phyloP scores from a whole-genome alignment of 2,888 invertebrate species.

The Vandiemenella viatica region DNA sequence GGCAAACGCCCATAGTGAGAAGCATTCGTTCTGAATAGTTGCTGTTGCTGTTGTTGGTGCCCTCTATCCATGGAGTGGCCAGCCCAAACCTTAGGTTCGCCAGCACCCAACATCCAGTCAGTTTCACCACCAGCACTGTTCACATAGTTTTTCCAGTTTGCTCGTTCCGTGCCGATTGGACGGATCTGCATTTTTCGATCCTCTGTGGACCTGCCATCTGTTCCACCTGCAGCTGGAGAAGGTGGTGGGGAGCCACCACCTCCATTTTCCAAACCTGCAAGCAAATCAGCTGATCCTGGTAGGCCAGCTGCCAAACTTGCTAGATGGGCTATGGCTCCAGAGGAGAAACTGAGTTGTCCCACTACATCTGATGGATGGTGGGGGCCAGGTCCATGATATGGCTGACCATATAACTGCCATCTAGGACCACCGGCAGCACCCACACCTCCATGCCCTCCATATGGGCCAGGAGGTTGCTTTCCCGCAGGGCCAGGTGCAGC shows the following conservation, averaged over 20 bases:
- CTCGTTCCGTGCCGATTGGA: slow-evolving; percentile 72
- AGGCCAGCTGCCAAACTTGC: slow-evolving; percentile 9
- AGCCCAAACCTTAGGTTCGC: slow-evolving; percentile 25
- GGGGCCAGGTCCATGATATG: slow-evolving; percentile 5
- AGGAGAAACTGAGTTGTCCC: slow-evolving; percentile 8
- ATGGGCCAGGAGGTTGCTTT: slow-evolving; percentile 10
- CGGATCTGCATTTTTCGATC: slow-evolving; percentile 33
- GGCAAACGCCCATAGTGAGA: slow-evolving; percentile 11
- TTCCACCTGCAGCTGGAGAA: slow-evolving; percentile 26
- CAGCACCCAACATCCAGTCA: slow-evolving; percentile 29
- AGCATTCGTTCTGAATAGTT: slow-evolving; percentile 12
- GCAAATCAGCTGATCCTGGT: slow-evolving; percentile 24
- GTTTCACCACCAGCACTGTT: slow-evolving; percentile 25
- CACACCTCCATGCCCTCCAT: slow-evolving; percentile 7
- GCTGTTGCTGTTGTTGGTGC: slow-evolving; percentile 24
- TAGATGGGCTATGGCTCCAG: slow-evolving; percentile 9
- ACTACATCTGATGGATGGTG: slow-evolving; percentile 12
- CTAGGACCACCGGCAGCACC: slow-evolving; percentile 8
- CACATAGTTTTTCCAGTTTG: slow-evolving; percentile 39
- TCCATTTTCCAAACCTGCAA: slow-evolving; percentile 29
- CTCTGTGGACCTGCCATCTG: slow-evolving; percentile 11
- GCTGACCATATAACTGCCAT: slow-evolving; percentile 15
- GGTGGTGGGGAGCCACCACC: slow-evolving; percentile 24
- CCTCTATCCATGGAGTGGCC: slow-evolving; percentile 25
- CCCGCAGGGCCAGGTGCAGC: slow-evolving; percentile 10